Conservation (phyloP, 2,797 vertebrate species). For the Pipistrellus pipistrellus region DNA sequence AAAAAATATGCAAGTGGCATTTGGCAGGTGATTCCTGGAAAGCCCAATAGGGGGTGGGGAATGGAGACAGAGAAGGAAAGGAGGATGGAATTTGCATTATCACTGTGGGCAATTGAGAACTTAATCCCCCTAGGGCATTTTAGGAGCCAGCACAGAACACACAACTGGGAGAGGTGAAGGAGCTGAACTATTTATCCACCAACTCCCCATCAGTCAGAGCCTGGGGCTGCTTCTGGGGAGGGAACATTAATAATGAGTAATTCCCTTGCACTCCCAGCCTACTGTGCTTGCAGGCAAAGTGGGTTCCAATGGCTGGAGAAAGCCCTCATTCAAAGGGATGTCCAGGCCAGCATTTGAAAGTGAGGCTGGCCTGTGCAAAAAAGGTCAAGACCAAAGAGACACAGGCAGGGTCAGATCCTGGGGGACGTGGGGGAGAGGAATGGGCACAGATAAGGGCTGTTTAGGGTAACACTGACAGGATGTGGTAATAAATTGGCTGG, state of each 20-base stretch:
- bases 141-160: not conserved
- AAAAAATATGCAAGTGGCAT: not conserved
- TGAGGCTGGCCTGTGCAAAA: not conserved
- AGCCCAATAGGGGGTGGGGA: not conserved
- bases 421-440: no score
- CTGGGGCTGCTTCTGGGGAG: not conserved
- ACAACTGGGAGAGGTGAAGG: accelerated
- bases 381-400: not conserved
- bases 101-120: not conserved
- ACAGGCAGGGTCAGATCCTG: not conserved
- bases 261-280: not conserved
- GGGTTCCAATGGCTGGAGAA: not conserved
- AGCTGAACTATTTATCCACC: not conserved
- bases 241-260: no score
- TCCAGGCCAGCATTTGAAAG: not conserved
- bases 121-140: not conserved
- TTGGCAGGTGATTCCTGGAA: not conserved
- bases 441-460: accelerated
- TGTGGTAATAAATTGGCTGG: not conserved
- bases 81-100: not conserved
- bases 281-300: not conserved
- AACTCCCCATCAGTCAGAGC: not conserved
- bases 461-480: not conserved
- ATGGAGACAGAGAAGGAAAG: not conserved
- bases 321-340: not conserved